Conservation (phyloP, 2,113 vertebrate genomes). For the Oxyruncus cristatus region DNA sequence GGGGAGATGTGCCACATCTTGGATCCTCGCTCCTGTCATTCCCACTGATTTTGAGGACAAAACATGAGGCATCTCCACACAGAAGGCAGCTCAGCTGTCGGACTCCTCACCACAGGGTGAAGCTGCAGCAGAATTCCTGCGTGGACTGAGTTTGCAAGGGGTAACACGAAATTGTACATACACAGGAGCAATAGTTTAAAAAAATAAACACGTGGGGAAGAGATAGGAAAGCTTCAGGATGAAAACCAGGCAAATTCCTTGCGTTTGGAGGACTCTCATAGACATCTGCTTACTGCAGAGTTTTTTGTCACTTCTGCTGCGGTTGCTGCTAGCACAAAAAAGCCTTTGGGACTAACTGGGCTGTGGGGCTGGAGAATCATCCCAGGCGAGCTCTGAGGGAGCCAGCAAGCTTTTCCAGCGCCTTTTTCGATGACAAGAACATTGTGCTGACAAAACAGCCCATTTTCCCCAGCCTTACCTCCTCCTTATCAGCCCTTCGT, state of each 20-base stretch:
- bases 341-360: not conserved
- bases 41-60: not conserved
- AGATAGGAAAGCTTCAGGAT: not conserved
- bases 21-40: rapidly evolving
- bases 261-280: not conserved
- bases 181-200: not conserved
- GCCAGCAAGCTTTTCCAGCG: not conserved
- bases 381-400: rapidly evolving
- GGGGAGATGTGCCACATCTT: rapidly evolving
- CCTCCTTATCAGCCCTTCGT: conserved; percentile 35
- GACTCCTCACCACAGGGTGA: rapidly evolving
- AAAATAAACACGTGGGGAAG: not conserved
- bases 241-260: not conserved
- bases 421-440: not conserved
- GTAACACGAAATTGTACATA: not conserved
- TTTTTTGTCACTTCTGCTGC: not conserved
- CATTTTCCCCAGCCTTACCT: conserved; percentile 19
- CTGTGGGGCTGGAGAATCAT: not conserved
- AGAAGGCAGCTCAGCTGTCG: not conserved
- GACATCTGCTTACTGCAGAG: not conserved
- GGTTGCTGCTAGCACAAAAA: not conserved
- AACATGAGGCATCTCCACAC: not conserved
- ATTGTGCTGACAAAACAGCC: conserved; percentile 44
- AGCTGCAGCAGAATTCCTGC: not conserved
- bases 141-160: not conserved